phyloP scores from a whole-genome alignment of 2,888 invertebrate species.

The Linyphia triangularis region DNA sequence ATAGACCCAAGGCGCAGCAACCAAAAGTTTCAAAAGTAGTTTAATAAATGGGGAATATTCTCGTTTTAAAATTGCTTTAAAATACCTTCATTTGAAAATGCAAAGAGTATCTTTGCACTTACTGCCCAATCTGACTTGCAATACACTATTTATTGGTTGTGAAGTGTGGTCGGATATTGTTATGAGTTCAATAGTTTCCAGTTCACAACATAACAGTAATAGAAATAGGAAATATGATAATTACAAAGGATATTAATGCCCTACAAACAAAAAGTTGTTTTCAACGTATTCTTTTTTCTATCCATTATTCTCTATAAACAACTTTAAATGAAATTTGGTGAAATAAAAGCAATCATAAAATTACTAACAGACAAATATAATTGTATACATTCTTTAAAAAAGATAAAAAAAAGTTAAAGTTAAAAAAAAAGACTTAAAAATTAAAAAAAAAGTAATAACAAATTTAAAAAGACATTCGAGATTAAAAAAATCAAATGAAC shows the following conservation, averaged over 20 bases:
- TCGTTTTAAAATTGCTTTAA: background rate
- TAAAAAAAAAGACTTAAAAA: too few species aligned
- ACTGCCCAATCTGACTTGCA: slow-evolving; percentile 34
- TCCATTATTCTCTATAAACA: too few species aligned
- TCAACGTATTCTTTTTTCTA: too few species aligned
- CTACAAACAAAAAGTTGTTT: too few species aligned
- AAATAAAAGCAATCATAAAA: too few species aligned
- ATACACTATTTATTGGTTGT: slow-evolving; percentile 69
- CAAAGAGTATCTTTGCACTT: slow-evolving; percentile 31
- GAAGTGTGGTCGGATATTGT: slow-evolving; percentile 63
- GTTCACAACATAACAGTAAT: slow-evolving; percentile 48
- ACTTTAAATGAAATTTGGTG: too few species aligned
- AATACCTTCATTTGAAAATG: slow-evolving; percentile 41
- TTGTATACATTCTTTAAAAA: too few species aligned
- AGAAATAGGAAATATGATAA: background rate
- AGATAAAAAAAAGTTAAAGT: too few species aligned
- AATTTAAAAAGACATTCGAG: too few species aligned
- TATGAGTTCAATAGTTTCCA: slow-evolving; percentile 15
- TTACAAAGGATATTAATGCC: background rate
- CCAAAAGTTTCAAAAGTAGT: background rate
- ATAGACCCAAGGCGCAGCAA: slow-evolving; percentile 73
- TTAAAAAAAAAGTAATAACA: too few species aligned
- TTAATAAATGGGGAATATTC: slow-evolving; percentile 3
- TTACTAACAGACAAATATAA: too few species aligned
- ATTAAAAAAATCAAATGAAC: too few species aligned